phyloP scores from a whole-genome alignment of 30 jellyfish, hydroid and myxozoan species.

The Hydractinia symbiolongicarpus region DNA sequence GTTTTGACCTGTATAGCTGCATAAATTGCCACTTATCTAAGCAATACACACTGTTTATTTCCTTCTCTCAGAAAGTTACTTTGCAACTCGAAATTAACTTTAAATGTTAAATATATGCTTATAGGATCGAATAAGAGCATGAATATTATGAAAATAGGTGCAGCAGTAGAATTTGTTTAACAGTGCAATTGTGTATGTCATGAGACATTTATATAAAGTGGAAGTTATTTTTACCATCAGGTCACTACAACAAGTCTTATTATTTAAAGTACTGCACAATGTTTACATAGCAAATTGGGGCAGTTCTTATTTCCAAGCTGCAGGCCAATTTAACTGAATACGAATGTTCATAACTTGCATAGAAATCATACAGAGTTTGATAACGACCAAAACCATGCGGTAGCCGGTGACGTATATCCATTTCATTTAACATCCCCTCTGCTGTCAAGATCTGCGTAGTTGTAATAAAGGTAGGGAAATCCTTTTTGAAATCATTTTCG shows the following conservation, averaged over 20 bases:
- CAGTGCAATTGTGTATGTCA: no score
- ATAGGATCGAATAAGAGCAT: no score
- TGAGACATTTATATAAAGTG: no score
- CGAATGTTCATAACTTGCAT: neutral
- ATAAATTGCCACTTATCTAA: no score
- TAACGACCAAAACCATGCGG: slow-evolving; percentile 50
- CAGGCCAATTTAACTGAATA: slow-evolving; percentile 21
- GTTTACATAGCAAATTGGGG: neutral
- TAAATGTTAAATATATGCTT: no score
- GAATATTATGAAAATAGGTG: no score
- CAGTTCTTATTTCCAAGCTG: neutral
- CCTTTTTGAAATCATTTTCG: slow-evolving; percentile 15
- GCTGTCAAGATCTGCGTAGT: slow-evolving; percentile 42
- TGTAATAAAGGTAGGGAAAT: slow-evolving; percentile 30
- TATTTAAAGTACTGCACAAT: neutral
- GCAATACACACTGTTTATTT: no score
- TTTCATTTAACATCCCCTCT: slow-evolving; percentile 30
- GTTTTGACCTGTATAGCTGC: no score
- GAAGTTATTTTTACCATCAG: neutral
- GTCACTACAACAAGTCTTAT: neutral
- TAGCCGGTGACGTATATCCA: slow-evolving; percentile 30
- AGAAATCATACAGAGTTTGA: slow-evolving; percentile 48
- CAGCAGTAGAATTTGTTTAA: no score
- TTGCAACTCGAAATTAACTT: no score
- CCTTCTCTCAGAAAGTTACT: no score